Conservation (phyloP, 2,113 vertebrate genomes). For the Triplophysa siluroides region DNA sequence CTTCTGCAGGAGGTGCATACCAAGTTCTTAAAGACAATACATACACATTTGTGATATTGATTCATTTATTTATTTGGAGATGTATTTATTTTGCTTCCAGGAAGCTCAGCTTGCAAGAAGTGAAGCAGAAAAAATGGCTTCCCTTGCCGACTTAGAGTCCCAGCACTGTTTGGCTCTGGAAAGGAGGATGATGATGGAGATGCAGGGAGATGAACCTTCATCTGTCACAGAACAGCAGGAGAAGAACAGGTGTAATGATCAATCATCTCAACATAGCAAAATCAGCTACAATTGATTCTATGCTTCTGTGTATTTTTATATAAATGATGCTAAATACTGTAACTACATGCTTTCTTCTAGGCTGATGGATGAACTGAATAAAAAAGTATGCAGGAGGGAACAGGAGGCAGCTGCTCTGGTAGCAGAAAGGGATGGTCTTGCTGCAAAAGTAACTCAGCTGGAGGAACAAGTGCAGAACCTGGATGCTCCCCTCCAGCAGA, state of each 20-base stretch:
- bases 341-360: conserved; percentile 62
- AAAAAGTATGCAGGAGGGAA: conserved; percentile 68
- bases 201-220: conserved; percentile 8
- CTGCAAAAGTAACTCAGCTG: conserved; percentile 61
- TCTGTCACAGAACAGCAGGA: conserved; percentile 44
- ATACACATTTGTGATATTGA: background rate
- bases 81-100: conserved; percentile 61
- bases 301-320: background rate
- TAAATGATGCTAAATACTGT: background rate
- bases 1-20: conserved; percentile 83
- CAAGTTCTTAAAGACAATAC: conserved; percentile 1
- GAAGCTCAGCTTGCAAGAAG: conserved; percentile 79
- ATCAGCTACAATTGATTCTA: background rate
- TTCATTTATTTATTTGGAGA: background rate
- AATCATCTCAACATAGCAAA: background rate
- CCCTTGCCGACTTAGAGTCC: conserved; percentile 75
- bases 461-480: conserved; percentile 67
- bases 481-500: conserved; percentile 54
- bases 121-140: conserved; percentile 76
- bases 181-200: conserved; percentile 74
- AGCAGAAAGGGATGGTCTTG: conserved; percentile 69
- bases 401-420: conserved; percentile 62
- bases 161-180: conserved; percentile 77
- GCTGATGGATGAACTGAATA: conserved; percentile 76
- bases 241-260: conserved; percentile 74